A percentile compares a stretch with the other conserved stretches of the same genome.
Conservation (phyloP, 2,797 vertebrate genomes). For the Schizopygopsis pylzovi region DNA sequence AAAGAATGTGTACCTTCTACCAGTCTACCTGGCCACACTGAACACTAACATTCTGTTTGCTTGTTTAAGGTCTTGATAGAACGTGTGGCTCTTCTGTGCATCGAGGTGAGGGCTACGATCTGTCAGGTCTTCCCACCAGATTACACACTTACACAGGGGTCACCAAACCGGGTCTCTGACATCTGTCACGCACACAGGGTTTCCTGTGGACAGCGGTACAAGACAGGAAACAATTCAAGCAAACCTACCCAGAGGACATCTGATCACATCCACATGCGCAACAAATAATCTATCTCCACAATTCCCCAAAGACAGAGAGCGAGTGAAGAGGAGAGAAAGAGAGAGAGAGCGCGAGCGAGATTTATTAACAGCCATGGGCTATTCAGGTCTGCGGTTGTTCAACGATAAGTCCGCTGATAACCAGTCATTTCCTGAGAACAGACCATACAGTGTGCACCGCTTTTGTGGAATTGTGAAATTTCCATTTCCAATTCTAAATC, state of each 20-base stretch:
- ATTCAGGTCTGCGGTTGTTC: conserved; percentile 66
- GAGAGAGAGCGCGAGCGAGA: conserved; percentile 76
- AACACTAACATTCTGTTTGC: conserved; percentile 11
- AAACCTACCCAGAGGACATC: conserved; percentile 72
- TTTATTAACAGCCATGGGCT: conserved; percentile 66
- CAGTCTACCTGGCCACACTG: background rate
- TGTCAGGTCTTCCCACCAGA: conserved; percentile 35
- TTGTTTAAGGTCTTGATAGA: conserved; percentile 55
- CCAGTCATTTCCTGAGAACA: conserved; percentile 42
- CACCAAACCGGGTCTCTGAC: conserved; percentile 36
- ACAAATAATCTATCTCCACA: conserved; percentile 50
- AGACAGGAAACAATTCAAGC: conserved; percentile 71
- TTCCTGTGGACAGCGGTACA: conserved; percentile 44
- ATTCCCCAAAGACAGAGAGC: conserved; percentile 54
- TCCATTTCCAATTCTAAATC: conserved; percentile 44
- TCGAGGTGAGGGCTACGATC: conserved; percentile 50
- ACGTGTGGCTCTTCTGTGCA: conserved; percentile 66
- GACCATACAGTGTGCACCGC: conserved; percentile 7
- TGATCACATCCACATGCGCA: conserved; percentile 55
- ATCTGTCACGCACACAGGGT: conserved; percentile 62
- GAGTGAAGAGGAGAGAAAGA: conserved; percentile 74
- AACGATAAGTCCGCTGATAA: conserved; percentile 55
- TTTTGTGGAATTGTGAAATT: conserved; percentile 38
- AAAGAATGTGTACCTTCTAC: background rate
- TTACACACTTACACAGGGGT: conserved; percentile 35